Evolutionary conservation across 1,140 invertebrate genomes (phyloP), one percentile per base, ranked within the genome.

Genomic region (Maniola jurtina): DNA sequence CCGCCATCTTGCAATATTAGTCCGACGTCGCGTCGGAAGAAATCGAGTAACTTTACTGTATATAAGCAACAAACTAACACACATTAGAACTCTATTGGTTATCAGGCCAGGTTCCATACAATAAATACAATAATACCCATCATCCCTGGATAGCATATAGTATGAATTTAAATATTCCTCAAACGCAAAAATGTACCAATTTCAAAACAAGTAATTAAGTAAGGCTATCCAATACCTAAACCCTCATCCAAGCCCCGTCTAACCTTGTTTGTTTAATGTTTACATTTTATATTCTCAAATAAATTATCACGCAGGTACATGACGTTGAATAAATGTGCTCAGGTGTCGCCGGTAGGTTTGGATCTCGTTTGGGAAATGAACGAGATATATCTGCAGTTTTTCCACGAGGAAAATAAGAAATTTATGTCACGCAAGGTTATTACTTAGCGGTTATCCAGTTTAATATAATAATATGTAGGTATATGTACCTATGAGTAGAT

Each of bases 311-410:
- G 34, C 13, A 5, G 42, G 42, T 60, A 55, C 33, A 34, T 47
- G 15, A 60, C 57, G n/a, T 47, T 60, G 36, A 47, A 47, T 60
- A 60, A 60, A 25, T 47, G 40, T 60, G 57, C 57, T 60, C 57
- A 60, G 57, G 57, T 60, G 57, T 60, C 40, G 11, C 57, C 8
- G 57, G 38, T 60, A n/a, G n/a, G n/a, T 60, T 47, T 47, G 42
- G 57, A 60, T 60, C 57, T 40, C 57, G 45, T 60, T 60, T 60
- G 35, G 57, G 25, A 60, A 60, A 47, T 47, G 52, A 60, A 60
- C 42, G 57, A 60, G 57, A 60, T 36, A 60, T 45, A 59, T 60
- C 14, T 45, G 36, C 57, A 50, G 48, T 50, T 50, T 16, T 50
- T 50, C 48, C 48, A 50, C 48, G 48, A 50, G 48, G 48, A 50